Conservation (phyloP, 2,797 vertebrate species). For the Lophura swinhoii region DNA sequence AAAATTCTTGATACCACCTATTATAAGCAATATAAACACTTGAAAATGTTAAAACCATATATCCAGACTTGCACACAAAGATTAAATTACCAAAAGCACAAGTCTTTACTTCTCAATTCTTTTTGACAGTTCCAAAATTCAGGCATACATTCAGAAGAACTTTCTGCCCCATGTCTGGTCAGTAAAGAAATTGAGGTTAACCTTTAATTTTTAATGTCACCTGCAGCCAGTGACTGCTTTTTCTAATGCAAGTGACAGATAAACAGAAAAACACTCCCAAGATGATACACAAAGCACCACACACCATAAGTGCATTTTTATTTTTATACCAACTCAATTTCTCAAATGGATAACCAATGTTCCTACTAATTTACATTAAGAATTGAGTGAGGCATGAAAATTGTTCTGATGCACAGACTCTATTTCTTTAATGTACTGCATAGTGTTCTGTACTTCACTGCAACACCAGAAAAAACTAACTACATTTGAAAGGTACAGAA, state of each 20-base stretch:
- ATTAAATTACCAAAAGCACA: conserved; percentile 10
- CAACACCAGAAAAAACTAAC: conserved; percentile 46
- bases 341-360: conserved; percentile 93
- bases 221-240: conserved; percentile 83
- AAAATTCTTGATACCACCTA: neutral
- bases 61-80: neutral
- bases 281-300: conserved; percentile 82
- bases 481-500: conserved; percentile 53
- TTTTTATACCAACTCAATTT: conserved; percentile 89
- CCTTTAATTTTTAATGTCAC: conserved; percentile 90
- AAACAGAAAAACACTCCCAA: conserved; percentile 85
- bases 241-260: conserved; percentile 87
- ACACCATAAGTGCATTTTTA: conserved; percentile 87
- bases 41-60: conserved; percentile 4
- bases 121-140: conserved; percentile 68
- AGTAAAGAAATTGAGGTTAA: conserved; percentile 86
- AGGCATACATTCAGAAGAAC: conserved; percentile 75
- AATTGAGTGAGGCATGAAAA: conserved; percentile 89
- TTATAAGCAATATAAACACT: neutral
- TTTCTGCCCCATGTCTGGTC: conserved; percentile 80
- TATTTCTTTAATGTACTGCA: conserved; percentile 80
- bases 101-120: conserved; percentile 42
- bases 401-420: conserved; percentile 83
- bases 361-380: conserved; percentile 88
- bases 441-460: conserved; percentile 42